Conservation (phyloP, 2,888 invertebrate species). For the Autographa gamma region DNA sequence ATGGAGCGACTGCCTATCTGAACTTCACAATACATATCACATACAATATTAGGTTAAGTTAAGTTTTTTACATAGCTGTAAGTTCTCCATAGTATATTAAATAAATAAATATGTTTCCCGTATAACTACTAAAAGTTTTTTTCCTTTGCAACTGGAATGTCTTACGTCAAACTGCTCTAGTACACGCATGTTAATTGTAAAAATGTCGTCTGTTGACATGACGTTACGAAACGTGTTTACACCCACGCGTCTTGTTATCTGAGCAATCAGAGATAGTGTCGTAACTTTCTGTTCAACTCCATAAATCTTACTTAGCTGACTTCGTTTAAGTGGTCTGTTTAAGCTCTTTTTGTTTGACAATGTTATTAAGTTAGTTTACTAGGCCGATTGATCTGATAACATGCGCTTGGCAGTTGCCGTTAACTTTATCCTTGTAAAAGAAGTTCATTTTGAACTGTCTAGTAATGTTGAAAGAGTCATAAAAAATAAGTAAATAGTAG, state of each 20-base stretch:
- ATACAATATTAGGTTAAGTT: too few relatives aligned
- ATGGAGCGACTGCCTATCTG: too few relatives aligned
- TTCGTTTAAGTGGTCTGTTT: constrained; percentile 22
- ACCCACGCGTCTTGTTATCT: constrained; percentile 52
- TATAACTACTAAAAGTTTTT: too few relatives aligned
- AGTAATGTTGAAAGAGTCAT: too few relatives aligned
- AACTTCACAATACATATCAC: too few relatives aligned
- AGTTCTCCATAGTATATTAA: too few relatives aligned
- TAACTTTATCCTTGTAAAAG: not conserved
- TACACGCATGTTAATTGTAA: constrained; percentile 47
- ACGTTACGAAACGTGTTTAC: constrained; percentile 52
- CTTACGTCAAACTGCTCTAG: not conserved
- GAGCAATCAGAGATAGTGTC: constrained; percentile 50
- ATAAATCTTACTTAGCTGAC: constrained; percentile 30
- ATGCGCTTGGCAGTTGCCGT: too few relatives aligned
- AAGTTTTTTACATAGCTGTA: too few relatives aligned
- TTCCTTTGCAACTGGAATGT: not conserved
- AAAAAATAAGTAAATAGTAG: too few relatives aligned
- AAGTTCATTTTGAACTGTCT: too few relatives aligned
- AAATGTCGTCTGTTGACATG: constrained; percentile 51
- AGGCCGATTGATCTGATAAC: not conserved
- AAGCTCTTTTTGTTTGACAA: constrained; percentile 19
- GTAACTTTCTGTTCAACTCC: constrained; percentile 43
- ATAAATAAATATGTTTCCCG: too few relatives aligned
- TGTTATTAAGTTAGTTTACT: not conserved